Evolutionary conservation across 2,888 invertebrate species (phyloP).

Genomic region (Smittia aterrima): DNA sequence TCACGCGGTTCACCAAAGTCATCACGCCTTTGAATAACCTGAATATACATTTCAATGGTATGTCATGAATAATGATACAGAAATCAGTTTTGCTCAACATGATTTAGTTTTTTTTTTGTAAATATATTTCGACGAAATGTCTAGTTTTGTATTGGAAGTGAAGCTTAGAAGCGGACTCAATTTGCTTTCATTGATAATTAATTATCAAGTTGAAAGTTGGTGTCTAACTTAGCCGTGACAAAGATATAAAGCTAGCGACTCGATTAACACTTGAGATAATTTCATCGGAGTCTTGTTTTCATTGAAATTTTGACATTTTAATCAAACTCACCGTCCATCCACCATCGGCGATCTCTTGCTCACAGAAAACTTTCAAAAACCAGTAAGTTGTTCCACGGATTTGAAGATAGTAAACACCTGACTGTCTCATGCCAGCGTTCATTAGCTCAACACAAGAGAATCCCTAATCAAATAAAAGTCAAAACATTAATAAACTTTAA

Average conservation of each 20-base stretch:
- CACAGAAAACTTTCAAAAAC: slow-evolving; percentile 89
- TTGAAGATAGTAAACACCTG: slow-evolving; percentile 85
- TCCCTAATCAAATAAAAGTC: slow-evolving; percentile 61
- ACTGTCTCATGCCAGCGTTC: slow-evolving; percentile 81
- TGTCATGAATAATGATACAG: neutral
- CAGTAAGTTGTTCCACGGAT: slow-evolving; percentile 89
- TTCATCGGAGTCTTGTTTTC: too few species aligned
- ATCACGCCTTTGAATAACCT: slow-evolving; percentile 88
- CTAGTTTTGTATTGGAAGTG: neutral
- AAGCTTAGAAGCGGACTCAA: too few species aligned
- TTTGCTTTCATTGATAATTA: too few species aligned
- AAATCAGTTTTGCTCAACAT: neutral
- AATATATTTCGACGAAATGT: neutral
- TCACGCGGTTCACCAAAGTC: slow-evolving; percentile 84
- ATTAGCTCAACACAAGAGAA: slow-evolving; percentile 83
- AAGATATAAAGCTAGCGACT: too few species aligned
- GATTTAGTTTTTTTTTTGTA: too few species aligned
- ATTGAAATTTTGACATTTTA: too few species aligned
- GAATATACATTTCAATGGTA: slow-evolving; percentile 26
- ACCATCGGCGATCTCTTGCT: slow-evolving; percentile 83
- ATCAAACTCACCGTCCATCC: slow-evolving; percentile 80
- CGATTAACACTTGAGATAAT: too few species aligned
- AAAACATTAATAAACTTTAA: neutral
- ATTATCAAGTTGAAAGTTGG: too few species aligned
- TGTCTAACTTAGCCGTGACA: too few species aligned